Percentiles rank a stretch among this genome's conserved stretches.
Conservation (phyloP, 2,113 vertebrate genomes). For the Labeo catla region DNA sequence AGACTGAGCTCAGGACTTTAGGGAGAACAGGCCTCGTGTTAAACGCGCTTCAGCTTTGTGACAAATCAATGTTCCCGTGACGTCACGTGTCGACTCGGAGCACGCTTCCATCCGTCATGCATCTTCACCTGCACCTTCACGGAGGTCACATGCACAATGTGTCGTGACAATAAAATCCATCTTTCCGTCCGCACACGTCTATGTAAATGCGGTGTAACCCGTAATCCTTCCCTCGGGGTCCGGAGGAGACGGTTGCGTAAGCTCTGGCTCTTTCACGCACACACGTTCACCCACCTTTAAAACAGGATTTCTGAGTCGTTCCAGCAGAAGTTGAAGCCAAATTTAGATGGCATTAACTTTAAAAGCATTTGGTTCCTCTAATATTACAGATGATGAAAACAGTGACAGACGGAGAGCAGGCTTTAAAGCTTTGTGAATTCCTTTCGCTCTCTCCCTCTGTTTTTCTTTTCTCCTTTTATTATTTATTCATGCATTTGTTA, state of each 20-base stretch:
- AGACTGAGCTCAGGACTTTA: constrained; percentile 11
- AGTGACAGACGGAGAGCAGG: constrained; percentile 66
- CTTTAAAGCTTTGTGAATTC: constrained; percentile 61
- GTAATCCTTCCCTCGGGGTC: constrained; percentile 40
- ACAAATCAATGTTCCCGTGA: constrained; percentile 13
- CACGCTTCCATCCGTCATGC: not conserved
- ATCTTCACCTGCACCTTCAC: constrained; percentile 14
- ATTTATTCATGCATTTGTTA: constrained; percentile 16
- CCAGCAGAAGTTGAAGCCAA: constrained; percentile 51
- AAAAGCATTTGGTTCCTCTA: constrained; percentile 53
- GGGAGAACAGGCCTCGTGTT: constrained; percentile 34
- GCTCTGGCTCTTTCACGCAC: not conserved
- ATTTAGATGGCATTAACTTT: constrained; percentile 62
- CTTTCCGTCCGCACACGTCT: constrained; percentile 4
- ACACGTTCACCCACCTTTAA: constrained; percentile 11
- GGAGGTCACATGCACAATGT: not conserved
- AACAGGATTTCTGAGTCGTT: constrained; percentile 54
- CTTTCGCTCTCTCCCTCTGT: constrained; percentile 51
- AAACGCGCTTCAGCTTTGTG: constrained; percentile 34
- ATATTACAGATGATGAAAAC: constrained; percentile 53
- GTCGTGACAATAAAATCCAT: constrained; percentile 11
- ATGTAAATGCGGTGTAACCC: constrained; percentile 34
- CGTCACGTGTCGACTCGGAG: not conserved
- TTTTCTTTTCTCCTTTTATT: not conserved
- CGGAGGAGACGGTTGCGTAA: constrained; percentile 48